Base-by-base conservation (phyloP, 2,888 invertebrate species). In the Mellilla xanthometata region DNA sequence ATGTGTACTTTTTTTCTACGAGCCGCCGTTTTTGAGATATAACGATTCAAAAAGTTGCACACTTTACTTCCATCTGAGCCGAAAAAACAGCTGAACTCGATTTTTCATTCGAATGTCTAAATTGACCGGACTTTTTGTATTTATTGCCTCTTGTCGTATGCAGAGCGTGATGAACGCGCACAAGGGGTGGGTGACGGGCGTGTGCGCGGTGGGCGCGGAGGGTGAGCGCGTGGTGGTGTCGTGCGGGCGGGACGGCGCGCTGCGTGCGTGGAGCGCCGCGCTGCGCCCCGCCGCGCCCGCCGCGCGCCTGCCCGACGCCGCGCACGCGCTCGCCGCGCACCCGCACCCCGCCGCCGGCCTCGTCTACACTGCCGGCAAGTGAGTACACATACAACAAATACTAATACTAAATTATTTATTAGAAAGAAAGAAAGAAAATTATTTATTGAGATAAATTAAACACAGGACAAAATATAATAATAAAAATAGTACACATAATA, bases 361-460 rank as follows among this genome's bases (percentile, higher is more conserved):
- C 1, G 57, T 96, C 48, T 96, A 95, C 80, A 95, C 96, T 22
- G 96, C 96, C 23, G 95, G 95, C 75, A 95, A 94, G 96, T 96
- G 73, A 91, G 94, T 92, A 28, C n/a, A 58, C 23, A 7, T 19
- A 15, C 13, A 3, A 7, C 11, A 23, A 19, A n/a, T 27, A 23
- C 24, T 9, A 7, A 24, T 26, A 15, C 3, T 15, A 15, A 15
- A 3, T 15, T 2, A 2, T n/a, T n/a, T n/a, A n/a, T n/a, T n/a
- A n/a, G n/a, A n/a, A n/a, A n/a, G n/a, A n/a, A n/a, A n/a, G n/a
- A n/a, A n/a, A n/a, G n/a, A n/a, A n/a, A n/a, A n/a, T n/a, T n/a
- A n/a, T n/a, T n/a, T n/a, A n/a, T n/a, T n/a, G n/a, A n/a, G n/a
- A n/a, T n/a, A n/a, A n/a, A n/a, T n/a, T n/a, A n/a, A n/a, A n/a